Base-by-base conservation (phyloP, 2,797 vertebrate genomes). In the Sarcophilus harrisii region DNA sequence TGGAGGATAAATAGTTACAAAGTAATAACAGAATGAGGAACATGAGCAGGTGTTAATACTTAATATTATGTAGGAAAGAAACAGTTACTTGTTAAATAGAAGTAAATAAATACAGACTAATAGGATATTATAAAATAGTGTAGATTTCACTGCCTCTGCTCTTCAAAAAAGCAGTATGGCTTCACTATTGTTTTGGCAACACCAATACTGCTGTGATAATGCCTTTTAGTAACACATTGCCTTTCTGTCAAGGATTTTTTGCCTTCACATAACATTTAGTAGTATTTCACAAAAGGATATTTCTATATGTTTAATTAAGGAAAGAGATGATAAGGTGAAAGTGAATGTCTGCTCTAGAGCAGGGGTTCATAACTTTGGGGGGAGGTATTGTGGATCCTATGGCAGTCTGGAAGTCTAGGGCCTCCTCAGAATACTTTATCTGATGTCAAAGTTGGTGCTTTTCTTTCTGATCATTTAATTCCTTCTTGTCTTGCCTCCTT, bases 61-160 rank as follows among this genome's bases (percentile, higher is more conserved):
- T 95, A 95, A 93, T 97, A 95, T 96, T 97, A 97, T 96, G n/a
- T 60, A 97, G 96, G 94, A 60, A 60, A 95, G 97, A 52, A 95
- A 91, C 94, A 95, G 95, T 94, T 45, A 52, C 60, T 92, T 92
- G n/a, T 93, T 94, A 96, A 92, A 62, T 92, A 57, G 3, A 94
- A 28, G 29, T 94, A 94, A 95, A 59, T 96, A 96, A 91, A 49
- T 94, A 81, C 60, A 62, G 90, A 58, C 49, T 96, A 92, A 58
- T 95, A 93, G 92, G 52, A n/a, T n/a, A 1, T 90, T 58, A 57
- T 91, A 90, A 91, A 49, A 54, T 90, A 27, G 90, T 49, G 59
- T 90, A 57, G n/a, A 45, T 90, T 57, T 30, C 52, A 38, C 54
- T 90, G 38, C 9, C 8, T 59, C 52, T 55, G 58, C 66, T 93